These are phyloP conservation scores for Nephrotoma guestfalica DNA, from an alignment of 2,888 invertebrate genomes.

Conservation along the genomic window DNA sequence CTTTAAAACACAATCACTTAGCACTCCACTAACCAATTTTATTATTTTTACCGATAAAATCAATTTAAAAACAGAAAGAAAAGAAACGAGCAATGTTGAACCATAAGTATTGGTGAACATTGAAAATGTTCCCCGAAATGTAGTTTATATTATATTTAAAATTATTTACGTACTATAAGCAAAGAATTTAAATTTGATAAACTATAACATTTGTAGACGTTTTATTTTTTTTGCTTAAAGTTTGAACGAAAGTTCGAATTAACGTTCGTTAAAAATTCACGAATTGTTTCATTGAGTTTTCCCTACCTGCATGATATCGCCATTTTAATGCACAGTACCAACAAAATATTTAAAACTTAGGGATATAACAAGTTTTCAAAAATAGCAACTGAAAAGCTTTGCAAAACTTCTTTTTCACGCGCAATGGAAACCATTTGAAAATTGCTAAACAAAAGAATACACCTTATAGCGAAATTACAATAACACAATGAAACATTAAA, in stretches of 20 bases:
- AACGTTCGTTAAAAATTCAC: too few relatives aligned
- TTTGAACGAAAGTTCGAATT: too few relatives aligned
- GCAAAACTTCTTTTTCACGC: not conserved
- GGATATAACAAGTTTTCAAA: too few relatives aligned
- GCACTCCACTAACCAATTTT: too few relatives aligned
- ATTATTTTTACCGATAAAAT: not conserved
- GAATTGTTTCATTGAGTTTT: not conserved
- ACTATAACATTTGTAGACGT: not conserved
- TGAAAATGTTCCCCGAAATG: too few relatives aligned
- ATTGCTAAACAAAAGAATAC: not conserved
- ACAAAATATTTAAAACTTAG: too few relatives aligned
- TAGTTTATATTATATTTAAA: not conserved
- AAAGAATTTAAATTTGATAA: not conserved
- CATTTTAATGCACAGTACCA: not conserved
- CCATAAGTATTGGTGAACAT: too few relatives aligned
- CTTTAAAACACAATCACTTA: too few relatives aligned
- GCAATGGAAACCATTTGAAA: too few relatives aligned
- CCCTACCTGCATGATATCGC: not conserved
- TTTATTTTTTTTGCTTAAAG: too few relatives aligned
- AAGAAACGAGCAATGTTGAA: not conserved
- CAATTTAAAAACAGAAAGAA: not conserved
- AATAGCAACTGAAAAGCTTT: not conserved
- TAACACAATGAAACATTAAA: conserved; percentile 6
- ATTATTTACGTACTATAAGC: not conserved
- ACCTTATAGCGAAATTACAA: not conserved